Base-by-base conservation (phyloP, 2,888 invertebrate species). In the Matsumyia berberina region DNA sequence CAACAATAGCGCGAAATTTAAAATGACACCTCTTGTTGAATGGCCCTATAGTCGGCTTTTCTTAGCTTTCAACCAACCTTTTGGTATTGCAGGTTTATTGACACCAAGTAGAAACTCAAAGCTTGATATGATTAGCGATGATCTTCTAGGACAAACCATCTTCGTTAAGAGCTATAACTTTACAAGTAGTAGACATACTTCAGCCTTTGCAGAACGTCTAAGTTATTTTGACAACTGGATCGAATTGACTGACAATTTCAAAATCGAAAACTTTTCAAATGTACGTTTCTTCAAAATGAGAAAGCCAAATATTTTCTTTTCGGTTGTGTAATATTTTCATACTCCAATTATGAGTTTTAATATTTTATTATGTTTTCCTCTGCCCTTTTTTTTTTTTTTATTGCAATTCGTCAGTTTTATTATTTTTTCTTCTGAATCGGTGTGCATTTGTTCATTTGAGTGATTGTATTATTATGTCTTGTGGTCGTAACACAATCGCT, bases 401-500 rank as follows among this genome's bases (percentile, higher is more conserved):
- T 60, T 55, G 67, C 77, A 69, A 77, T 77, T 60, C 55, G 49
- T 67, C 31, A 35, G 12, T 33, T 46, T 33, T 42, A 46, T 66
- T 12, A 51, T 33, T 46, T 33, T 46, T 74, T 51, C 15, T 58
- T 37, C 55, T 29, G 31, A 37, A 37, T 44, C 62, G 15, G 62
- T 55, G 31, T 69, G 77, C 60, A 69, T 77, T 60, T 42, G 44
- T 51, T 69, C 60, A 60, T 67, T 17, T 67, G 49, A 76, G 11
- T 51, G 58, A 76, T 57, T 37, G 31, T 42, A 67, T 60, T 62
- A 62, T 53, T 60, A 70, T 77, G 60, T 69, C 69, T 70, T 69
- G 77, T 46, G 46, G 51, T 42, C 39, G 37, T 70, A 62, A 64
- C 37, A 70, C 69, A 69, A 70, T 78, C 77, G 55, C n/a, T 12